These are phyloP conservation scores for Oncorhynchus clarkii DNA, from an alignment of 2,113 vertebrate species.

Conservation along the genomic window DNA sequence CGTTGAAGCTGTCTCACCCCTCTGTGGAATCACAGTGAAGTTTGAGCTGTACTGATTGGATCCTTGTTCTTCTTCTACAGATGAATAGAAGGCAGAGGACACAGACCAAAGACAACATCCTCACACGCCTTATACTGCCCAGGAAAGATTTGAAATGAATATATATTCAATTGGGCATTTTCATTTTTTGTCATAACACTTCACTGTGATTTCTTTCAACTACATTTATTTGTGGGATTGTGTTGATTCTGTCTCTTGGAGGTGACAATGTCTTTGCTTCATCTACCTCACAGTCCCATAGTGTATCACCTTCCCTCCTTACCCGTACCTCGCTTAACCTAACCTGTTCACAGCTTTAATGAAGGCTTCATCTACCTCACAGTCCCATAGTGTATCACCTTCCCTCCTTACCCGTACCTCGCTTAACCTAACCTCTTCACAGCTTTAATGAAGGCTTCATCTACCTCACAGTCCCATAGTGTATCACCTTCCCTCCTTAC, in stretches of 20 bases:
- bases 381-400: neutral
- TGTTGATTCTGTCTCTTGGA: no score
- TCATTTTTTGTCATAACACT: neutral
- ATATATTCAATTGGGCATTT: neutral
- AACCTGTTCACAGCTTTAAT: neutral
- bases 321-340: conserved; percentile 14
- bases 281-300: neutral
- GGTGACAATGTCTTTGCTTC: no score
- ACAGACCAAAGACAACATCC: no score
- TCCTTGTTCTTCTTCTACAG: no score
- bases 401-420: conserved; percentile 8
- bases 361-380: neutral
- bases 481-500: neutral
- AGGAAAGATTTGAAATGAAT: neutral
- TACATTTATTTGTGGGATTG: no score
- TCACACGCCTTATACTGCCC: no score
- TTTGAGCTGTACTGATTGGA: neutral
- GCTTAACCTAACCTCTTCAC: neutral
- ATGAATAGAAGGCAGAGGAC: no score
- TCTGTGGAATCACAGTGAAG: neutral
- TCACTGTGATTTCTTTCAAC: neutral
- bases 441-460: neutral
- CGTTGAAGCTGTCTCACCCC: no score
- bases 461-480: neutral
- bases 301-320: neutral